Percentiles rank a stretch among this genome's conserved stretches.
Evolutionary conservation across 2,113 vertebrate species (phyloP).

Genomic region (Corythaeola cristata): DNA sequence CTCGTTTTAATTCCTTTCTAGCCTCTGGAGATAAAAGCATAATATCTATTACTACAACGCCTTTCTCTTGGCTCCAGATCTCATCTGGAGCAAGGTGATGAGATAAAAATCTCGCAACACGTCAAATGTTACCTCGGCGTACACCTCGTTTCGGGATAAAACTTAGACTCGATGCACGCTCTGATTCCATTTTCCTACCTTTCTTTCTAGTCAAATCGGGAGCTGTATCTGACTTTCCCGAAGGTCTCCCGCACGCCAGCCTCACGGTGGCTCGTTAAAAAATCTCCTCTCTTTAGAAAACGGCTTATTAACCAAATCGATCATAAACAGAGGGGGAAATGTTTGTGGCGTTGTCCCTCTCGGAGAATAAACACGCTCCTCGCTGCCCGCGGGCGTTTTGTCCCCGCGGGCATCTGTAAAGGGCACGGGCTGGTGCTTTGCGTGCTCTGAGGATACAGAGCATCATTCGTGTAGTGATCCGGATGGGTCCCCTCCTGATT

Average conservation of each 20-base stretch:
- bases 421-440: neutral
- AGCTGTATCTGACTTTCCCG: neutral
- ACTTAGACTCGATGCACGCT: neutral
- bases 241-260: neutral
- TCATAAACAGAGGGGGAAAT: neutral
- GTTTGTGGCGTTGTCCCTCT: neutral
- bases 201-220: neutral
- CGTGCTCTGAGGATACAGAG: neutral
- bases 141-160: neutral
- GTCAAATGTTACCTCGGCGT: neutral
- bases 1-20: neutral
- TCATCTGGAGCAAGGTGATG: neutral
- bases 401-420: neutral
- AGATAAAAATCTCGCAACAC: neutral
- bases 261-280: neutral
- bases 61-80: neutral
- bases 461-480: accelerated
- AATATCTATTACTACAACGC: neutral
- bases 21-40: neutral
- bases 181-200: neutral
- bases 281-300: neutral
- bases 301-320: neutral
- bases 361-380: neutral
- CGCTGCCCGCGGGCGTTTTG: accelerated
- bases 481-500: neutral